Percentiles rank a stretch among this genome's conserved stretches.
Conservation (phyloP, 2,888 invertebrate species). For the Cerastoderma edule region DNA sequence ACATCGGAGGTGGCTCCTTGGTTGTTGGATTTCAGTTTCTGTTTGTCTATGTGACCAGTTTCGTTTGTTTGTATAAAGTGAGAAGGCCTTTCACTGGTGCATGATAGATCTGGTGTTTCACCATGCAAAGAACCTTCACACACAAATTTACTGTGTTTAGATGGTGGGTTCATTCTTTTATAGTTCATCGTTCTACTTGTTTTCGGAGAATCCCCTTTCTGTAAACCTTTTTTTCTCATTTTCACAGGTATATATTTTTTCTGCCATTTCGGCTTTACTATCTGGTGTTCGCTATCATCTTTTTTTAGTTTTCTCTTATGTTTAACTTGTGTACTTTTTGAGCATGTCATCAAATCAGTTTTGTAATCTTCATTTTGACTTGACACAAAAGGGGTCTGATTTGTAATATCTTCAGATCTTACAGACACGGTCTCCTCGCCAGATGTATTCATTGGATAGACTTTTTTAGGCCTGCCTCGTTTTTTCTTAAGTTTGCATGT, state of each 20-base stretch:
- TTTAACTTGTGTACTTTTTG: not conserved
- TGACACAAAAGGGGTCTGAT: too few species aligned
- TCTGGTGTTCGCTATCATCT: not conserved
- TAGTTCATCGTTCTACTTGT: not conserved
- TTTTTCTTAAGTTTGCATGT: too few species aligned
- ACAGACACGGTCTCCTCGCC: too few species aligned
- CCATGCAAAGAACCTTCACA: not conserved
- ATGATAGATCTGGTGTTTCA: not conserved
- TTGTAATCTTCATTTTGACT: too few species aligned
- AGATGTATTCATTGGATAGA: too few species aligned
- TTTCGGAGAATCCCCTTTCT: conserved; percentile 4
- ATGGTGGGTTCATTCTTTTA: not conserved
- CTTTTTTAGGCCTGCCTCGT: too few species aligned
- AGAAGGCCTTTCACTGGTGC: not conserved
- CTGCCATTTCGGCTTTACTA: conserved; percentile 11
- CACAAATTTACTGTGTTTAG: not conserved
- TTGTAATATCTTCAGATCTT: too few species aligned
- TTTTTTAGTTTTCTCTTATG: not conserved
- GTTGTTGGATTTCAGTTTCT: too few species aligned
- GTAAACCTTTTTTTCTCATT: conserved; percentile 15
- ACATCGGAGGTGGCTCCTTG: too few species aligned
- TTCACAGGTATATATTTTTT: conserved; percentile 45
- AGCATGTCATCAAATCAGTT: too few species aligned
- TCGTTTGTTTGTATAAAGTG: not conserved
- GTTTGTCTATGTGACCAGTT: not conserved